Percentiles rank a stretch among this genome's conserved stretches.
These are phyloP conservation scores for Staurois parvus DNA, from an alignment of 2,797 vertebrate species.

Conservation along the genomic window DNA sequence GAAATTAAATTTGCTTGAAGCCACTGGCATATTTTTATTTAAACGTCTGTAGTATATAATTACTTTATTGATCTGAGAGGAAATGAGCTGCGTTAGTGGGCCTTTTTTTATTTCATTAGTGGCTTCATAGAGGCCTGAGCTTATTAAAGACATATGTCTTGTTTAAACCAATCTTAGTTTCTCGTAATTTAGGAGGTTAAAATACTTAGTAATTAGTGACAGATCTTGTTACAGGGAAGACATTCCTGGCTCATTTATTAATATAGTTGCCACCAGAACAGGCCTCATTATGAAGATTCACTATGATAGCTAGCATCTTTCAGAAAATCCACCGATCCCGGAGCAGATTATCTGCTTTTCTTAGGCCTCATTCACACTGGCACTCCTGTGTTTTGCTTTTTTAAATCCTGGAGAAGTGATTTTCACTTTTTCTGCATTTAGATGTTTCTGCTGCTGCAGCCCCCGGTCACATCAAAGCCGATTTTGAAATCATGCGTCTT, in stretches of 20 bases:
- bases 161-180: conserved; percentile 60
- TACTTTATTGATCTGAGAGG: conserved; percentile 62
- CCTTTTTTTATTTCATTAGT: conserved; percentile 59
- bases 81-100: conserved; percentile 62
- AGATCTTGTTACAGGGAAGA: conserved; percentile 60
- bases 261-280: conserved; percentile 61
- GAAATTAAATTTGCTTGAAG: conserved; percentile 62
- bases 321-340: neutral
- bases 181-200: conserved; percentile 62
- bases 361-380: neutral
- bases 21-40: conserved; percentile 63
- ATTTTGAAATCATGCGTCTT: too few relatives aligned
- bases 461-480: too few relatives aligned
- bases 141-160: conserved; percentile 61
- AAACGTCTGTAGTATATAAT: conserved; percentile 63
- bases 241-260: conserved; percentile 61
- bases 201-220: conserved; percentile 63
- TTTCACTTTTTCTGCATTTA: too few relatives aligned
- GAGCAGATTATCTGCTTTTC: conserved; percentile 8
- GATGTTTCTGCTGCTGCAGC: too few relatives aligned
- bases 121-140: conserved; percentile 59
- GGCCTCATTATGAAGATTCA: conserved; percentile 49
- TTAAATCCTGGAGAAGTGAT: too few relatives aligned
- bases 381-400: too few relatives aligned
- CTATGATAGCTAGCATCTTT: conserved; percentile 43